Evolutionary conservation across 2,888 invertebrate genomes (phyloP).

Genomic region (Epiblema foenella): DNA sequence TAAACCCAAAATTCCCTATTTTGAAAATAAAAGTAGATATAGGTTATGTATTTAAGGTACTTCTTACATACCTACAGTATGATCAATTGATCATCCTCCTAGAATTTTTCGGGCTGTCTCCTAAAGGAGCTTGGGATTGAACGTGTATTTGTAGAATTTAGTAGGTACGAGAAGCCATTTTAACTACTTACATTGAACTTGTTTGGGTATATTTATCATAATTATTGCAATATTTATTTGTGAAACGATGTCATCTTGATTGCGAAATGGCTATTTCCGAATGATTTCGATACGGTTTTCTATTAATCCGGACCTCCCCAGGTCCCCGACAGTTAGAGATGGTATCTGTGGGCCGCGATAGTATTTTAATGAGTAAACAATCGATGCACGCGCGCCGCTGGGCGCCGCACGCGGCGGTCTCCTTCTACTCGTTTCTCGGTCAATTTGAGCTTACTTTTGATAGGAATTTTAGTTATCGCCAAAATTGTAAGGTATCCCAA

Average conservation of each 20-base stretch:
- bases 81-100: too few species aligned
- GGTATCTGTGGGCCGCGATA: conserved; percentile 80
- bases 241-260: conserved; percentile 37
- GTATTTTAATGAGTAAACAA: conserved; percentile 85
- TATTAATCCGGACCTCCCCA: conserved; percentile 40
- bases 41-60: too few species aligned
- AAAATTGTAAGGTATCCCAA: too few species aligned
- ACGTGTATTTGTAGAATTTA: too few species aligned
- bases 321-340: conserved; percentile 74
- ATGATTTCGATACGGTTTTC: conserved; percentile 34
- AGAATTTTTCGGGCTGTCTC: too few species aligned
- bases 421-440: conserved; percentile 31
- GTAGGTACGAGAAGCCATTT: too few species aligned
- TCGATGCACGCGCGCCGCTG: conserved; percentile 82
- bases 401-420: conserved; percentile 75
- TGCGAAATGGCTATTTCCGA: conserved; percentile 28
- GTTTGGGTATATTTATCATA: too few species aligned
- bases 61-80: too few species aligned
- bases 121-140: too few species aligned
- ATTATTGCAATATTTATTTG: neutral
- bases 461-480: conserved; percentile 12
- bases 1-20: too few species aligned
- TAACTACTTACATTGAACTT: too few species aligned
- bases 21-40: too few species aligned
- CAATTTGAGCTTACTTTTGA: conserved; percentile 26